These are phyloP conservation scores for Hyalella azteca DNA, from an alignment of 2,888 invertebrate genomes.

Conservation along the genomic window DNA sequence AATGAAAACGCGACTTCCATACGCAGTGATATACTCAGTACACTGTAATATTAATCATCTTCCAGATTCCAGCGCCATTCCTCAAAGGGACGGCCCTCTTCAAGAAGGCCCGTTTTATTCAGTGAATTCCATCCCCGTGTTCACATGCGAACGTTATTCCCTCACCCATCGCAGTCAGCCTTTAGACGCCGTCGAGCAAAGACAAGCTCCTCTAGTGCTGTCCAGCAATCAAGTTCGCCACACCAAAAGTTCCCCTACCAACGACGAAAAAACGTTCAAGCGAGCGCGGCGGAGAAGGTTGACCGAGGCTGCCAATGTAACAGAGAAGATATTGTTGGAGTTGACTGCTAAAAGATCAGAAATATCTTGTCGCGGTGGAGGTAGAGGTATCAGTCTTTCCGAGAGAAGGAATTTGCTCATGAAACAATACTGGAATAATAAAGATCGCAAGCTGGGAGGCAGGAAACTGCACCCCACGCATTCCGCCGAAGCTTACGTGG, in stretches of 20 bases:
- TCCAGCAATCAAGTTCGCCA: neutral
- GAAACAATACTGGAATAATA: slow-evolving; percentile 21
- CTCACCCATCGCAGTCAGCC: slow-evolving; percentile 27
- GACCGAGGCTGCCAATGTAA: neutral
- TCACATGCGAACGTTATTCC: slow-evolving; percentile 31
- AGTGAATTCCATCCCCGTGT: slow-evolving; percentile 12
- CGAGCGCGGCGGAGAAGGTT: neutral
- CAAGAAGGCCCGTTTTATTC: neutral
- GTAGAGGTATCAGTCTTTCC: neutral
- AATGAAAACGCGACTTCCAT: too few species aligned
- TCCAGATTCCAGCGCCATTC: neutral
- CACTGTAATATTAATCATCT: neutral
- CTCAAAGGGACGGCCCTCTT: neutral
- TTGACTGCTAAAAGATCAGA: neutral
- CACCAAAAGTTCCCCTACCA: neutral
- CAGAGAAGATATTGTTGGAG: neutral
- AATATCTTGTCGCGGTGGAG: neutral
- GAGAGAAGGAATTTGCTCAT: slow-evolving; percentile 10
- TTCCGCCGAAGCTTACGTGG: slow-evolving; percentile 8
- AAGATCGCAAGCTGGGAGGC: neutral
- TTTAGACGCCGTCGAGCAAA: neutral
- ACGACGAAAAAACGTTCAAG: neutral
- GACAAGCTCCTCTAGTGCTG: neutral
- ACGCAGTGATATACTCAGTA: neutral
- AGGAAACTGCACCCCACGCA: slow-evolving; percentile 19